These are phyloP conservation scores for Epinotia brunnichana DNA, from an alignment of 2,888 invertebrate genomes.

Conservation along the genomic window DNA sequence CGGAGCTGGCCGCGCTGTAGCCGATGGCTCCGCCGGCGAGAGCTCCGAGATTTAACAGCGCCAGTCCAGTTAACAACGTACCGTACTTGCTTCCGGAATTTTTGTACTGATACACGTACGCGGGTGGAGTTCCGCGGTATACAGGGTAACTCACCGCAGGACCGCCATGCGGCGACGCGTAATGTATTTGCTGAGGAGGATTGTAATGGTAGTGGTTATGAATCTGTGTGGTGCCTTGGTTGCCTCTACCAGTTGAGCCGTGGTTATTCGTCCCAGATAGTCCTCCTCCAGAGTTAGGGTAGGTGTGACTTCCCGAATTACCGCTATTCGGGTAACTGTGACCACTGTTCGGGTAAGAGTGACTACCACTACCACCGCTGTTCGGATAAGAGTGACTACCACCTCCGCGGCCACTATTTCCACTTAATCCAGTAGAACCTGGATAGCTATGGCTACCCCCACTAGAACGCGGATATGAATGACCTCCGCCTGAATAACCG, in stretches of 20 bases:
- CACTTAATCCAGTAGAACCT: conserved; percentile 32
- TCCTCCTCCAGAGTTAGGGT: conserved; percentile 18
- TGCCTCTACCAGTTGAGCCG: conserved; percentile 4
- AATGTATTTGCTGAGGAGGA: conserved; percentile 48
- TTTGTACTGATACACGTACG: conserved; percentile 47
- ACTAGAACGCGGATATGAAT: conserved; percentile 43
- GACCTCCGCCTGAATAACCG: conserved; percentile 33
- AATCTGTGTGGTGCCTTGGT: conserved; percentile 41
- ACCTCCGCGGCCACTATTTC: conserved; percentile 10
- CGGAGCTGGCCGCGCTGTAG: conserved; percentile 9
- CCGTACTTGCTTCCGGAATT: conserved; percentile 49
- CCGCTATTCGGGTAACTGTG: conserved; percentile 15
- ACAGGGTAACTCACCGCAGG: conserved; percentile 45
- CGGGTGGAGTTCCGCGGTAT: conserved; percentile 47
- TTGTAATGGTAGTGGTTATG: conserved; percentile 48
- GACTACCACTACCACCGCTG: conserved; percentile 16
- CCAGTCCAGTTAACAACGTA: conserved; percentile 47
- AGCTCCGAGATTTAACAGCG: conserved; percentile 47
- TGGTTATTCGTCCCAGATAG: conserved; percentile 28
- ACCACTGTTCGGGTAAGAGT: conserved; percentile 15
- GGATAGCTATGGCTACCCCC: conserved; percentile 34
- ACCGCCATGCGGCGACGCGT: conserved; percentile 45
- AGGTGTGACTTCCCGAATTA: conserved; percentile 34
- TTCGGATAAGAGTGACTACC: conserved; percentile 30
- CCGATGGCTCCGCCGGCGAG: conserved; percentile 43